These are phyloP conservation scores for Brachionus angularis DNA, from an alignment of 1,140 invertebrate species.

Conservation along the genomic window DNA sequence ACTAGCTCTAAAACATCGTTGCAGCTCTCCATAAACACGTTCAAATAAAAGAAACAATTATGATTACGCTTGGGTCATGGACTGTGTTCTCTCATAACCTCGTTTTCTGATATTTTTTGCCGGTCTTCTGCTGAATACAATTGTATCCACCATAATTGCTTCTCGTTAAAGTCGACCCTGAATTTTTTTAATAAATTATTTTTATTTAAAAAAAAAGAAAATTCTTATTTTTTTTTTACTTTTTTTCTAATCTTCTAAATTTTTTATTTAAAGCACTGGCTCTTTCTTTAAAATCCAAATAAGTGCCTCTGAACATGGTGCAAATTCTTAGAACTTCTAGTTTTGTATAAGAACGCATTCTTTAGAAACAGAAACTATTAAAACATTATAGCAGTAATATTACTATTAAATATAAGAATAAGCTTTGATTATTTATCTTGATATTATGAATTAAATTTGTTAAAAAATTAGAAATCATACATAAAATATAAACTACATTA, in stretches of 20 bases:
- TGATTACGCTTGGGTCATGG: slow-evolving; percentile 57
- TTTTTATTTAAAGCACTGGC: slow-evolving; percentile 55
- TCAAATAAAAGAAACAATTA: slow-evolving; percentile 54
- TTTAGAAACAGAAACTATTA: too few species aligned
- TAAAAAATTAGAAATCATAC: too few species aligned
- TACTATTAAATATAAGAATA: too few species aligned
- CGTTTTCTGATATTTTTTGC: slow-evolving; percentile 48
- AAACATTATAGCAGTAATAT: too few species aligned
- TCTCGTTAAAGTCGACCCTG: slow-evolving; percentile 33
- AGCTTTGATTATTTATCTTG: too few species aligned
- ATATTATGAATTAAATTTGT: too few species aligned
- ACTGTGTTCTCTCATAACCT: slow-evolving; percentile 54
- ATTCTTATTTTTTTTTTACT: slow-evolving; percentile 48
- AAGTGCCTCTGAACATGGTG: slow-evolving; percentile 58
- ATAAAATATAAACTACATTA: too few species aligned
- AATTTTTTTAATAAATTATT: too few species aligned
- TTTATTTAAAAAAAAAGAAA: slow-evolving; percentile 11
- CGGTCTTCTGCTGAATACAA: slow-evolving; percentile 33
- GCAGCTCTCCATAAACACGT: slow-evolving; percentile 58
- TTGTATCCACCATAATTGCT: slow-evolving; percentile 43
- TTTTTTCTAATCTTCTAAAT: slow-evolving; percentile 56
- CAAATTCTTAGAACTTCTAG: slow-evolving; percentile 55
- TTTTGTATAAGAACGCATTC: slow-evolving; percentile 55
- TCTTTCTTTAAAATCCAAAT: slow-evolving; percentile 57
- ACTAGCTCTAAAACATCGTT: slow-evolving; percentile 58